Evolutionary conservation across 2,113 vertebrate species (phyloP).

Genomic region (Daubentonia madagascariensis): DNA sequence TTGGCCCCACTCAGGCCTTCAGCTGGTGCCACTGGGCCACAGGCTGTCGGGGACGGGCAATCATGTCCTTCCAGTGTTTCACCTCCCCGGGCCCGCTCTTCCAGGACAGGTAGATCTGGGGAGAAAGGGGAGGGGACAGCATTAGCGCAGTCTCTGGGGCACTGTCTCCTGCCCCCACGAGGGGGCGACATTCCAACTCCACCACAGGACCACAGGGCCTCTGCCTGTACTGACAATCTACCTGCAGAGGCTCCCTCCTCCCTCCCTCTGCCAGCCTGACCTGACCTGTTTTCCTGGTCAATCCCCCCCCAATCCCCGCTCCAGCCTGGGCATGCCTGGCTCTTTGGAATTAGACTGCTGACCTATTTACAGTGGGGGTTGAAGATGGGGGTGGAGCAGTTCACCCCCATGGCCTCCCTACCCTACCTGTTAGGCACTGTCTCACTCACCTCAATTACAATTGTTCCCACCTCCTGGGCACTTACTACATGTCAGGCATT

Average conservation of each 20-base stretch:
- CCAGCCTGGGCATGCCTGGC: neutral
- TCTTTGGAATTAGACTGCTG: neutral
- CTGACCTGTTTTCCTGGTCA: neutral
- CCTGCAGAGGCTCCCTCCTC: neutral
- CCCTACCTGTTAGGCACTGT: neutral
- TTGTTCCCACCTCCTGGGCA: neutral
- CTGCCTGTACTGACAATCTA: neutral
- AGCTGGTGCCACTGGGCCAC: constrained; percentile 99
- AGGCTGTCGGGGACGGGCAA: constrained; percentile 93
- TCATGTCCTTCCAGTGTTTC: constrained; percentile 99
- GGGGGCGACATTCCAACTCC: neutral
- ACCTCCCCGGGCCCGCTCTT: constrained; percentile 98
- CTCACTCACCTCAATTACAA: neutral
- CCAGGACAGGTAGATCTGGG: constrained; percentile 99
- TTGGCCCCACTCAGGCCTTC: constrained; percentile 91
- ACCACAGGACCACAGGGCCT: neutral
- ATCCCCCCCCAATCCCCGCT: no score
- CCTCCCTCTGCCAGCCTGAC: neutral
- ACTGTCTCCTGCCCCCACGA: neutral
- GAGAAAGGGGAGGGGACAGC: neutral
- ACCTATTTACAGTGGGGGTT: neutral
- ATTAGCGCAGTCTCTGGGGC: neutral
- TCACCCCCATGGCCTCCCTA: neutral
- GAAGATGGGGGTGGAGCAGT: neutral
- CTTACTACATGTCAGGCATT: neutral